phyloP scores from a whole-genome alignment of 2,888 invertebrate genomes.

The Smittia sp. region DNA sequence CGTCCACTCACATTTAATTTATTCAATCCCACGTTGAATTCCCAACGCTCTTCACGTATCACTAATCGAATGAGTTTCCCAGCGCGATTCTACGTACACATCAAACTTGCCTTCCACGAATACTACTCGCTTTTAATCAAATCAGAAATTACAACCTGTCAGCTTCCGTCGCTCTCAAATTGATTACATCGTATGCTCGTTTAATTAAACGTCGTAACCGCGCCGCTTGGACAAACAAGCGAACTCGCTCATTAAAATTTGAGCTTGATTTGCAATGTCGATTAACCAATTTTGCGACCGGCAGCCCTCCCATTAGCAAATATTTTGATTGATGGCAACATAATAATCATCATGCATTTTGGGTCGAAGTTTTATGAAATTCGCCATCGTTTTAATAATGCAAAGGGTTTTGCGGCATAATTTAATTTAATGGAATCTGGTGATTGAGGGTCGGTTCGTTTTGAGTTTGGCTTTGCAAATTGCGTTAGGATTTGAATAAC shows the following conservation, averaged over 20 bases:
- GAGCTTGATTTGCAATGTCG: neutral
- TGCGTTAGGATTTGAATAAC: neutral
- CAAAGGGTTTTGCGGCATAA: conserved; percentile 6
- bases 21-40: no score
- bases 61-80: no score
- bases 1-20: no score
- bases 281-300: neutral
- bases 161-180: no score
- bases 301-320: neutral
- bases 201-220: no score
- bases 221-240: no score
- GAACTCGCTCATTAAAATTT: neutral
- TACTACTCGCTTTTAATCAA: no score
- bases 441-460: neutral
- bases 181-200: no score
- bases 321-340: neutral
- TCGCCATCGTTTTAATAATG: neutral
- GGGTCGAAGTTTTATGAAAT: neutral
- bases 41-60: no score
- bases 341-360: neutral
- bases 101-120: no score
- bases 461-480: neutral
- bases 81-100: no score
- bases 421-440: conserved; percentile 4
- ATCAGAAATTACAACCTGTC: no score